Evolutionary conservation across 2,888 invertebrate genomes (phyloP).

Genomic region (Andrena hattorfiana): DNA sequence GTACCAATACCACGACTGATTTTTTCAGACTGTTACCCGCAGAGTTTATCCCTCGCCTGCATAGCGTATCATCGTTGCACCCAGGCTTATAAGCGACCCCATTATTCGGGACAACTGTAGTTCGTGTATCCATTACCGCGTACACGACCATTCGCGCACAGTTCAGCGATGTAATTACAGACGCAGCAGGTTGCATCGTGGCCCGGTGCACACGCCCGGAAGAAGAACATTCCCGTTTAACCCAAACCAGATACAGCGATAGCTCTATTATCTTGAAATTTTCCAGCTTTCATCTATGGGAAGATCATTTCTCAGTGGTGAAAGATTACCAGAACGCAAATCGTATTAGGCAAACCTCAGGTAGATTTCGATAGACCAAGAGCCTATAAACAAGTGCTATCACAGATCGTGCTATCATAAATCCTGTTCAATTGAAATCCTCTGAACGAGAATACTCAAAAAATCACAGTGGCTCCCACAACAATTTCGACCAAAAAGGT

Average conservation of each 20-base stretch:
- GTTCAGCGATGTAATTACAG: constrained; percentile 60
- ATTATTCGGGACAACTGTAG: constrained; percentile 65
- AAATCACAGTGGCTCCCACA: too few species aligned
- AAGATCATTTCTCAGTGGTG: neutral
- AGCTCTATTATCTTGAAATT: neutral
- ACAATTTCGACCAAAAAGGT: too few species aligned
- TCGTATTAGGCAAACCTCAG: too few species aligned
- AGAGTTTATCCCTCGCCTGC: constrained; percentile 19
- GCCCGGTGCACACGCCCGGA: constrained; percentile 3
- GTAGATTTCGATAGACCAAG: too few species aligned
- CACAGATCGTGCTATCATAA: too few species aligned
- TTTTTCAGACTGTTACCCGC: constrained; percentile 25
- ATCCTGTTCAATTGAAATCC: too few species aligned
- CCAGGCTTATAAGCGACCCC: constrained; percentile 50
- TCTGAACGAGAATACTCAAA: too few species aligned
- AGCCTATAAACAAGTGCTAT: too few species aligned
- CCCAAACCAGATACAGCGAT: neutral
- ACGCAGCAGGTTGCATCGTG: constrained; percentile 52
- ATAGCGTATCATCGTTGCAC: constrained; percentile 54
- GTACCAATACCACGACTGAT: constrained; percentile 14
- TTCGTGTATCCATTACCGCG: constrained; percentile 67
- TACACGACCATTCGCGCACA: constrained; percentile 55
- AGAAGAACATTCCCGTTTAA: constrained; percentile 5
- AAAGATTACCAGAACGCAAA: too few species aligned
- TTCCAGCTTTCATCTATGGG: neutral